Base-by-base conservation (phyloP, 2,888 invertebrate genomes). In the Myopa tessellatipennis region DNA sequence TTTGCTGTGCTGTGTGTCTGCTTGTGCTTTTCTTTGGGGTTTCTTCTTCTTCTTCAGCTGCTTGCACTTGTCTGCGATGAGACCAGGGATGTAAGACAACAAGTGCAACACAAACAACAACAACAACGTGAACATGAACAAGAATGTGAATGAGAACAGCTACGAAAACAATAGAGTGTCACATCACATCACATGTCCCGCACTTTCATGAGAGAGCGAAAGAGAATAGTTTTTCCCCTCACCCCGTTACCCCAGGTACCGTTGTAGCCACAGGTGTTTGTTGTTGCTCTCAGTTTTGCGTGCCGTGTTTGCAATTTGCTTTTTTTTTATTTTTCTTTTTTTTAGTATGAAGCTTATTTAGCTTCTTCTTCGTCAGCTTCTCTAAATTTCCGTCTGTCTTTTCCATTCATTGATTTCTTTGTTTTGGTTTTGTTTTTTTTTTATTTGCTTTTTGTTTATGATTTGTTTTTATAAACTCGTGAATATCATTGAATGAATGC, bases 211-310 rank as follows among this genome's bases (percentile, higher is more conserved):
- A 45, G 45, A 6, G 10, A 10, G 45, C 45, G 45, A 6, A 45
- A 6, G 4, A 36, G 63, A 14, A 63, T 26, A 14, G 34, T 36
- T 26, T 63, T 63, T 26, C 7, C 60, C 58, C 50, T 73, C 63
- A 16, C 12, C 40, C 38, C 18, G 36, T 1, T 58, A 36, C 34
- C 1, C n/a, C 18, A 60, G 16, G 18, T 52, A 4, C 70, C 52
- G 4, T 65, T 70, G 58, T 71, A 45, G 73, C 61, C 73, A 61
- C 73, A 63, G 73, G 73, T 73, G 61, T 40, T 45, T 65, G 40
- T 63, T 73, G 73, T 71, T 72, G 60, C 65, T 26, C 50, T 50
- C 52, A 58, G 14, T 74, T 45, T 6, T 65, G 74, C 61, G 40
- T 73, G 61, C 26, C 45, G 26, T 26, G 40, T 72, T 61, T 61